Evolutionary conservation across 92 coral and sea anemone species (phyloP), one percentile per base, ranked within the genome.

Genomic region (Parazoanthus swiftii): DNA sequence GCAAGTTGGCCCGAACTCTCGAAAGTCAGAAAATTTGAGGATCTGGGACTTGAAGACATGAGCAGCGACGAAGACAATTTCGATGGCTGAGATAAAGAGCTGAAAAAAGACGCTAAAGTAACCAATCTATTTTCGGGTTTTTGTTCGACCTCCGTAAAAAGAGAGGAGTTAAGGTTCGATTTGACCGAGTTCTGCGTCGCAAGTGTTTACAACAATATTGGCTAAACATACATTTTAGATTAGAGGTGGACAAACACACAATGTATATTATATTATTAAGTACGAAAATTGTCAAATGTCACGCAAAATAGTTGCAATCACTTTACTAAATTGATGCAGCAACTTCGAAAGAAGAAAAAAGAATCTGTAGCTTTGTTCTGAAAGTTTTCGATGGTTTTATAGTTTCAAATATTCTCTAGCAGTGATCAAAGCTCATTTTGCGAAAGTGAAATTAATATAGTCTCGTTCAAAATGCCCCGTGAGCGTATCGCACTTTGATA

Each of bases 1-100:
- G 77, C 77, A 26, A 84, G 87, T 35, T 84, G 87, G 79, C 87
- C 87, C n/a, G 87, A 84, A 21, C 66, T 84, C 48, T 7, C 66
- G 4, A 71, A 71, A 71, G 79, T 84, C 79, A 68, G 42, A 59
- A 84, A 84, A 5, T 84, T 70, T 48, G 37, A 26, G 43, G 79
- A 46, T 5, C 66, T 56, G 35, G 79, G 71, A 71, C 39, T 71
- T 26, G 66, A 72, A 48, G 87, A 46, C 33, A 84, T 18, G n/a
- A 46, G 48, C 66, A 84, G 78, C 48, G 87, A 84, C 46, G 87
- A 84, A 18, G 87, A 84, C 1, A 54, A 71, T 3, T 84, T 84
- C 25, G 63, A 44, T 71, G 42, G 67, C 54, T 84, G 48, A 67
- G 73, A 68, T 13, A 54, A 1, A 13, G 4, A 54, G 13, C 59